Percentiles rank a stretch among this genome's conserved stretches.
Evolutionary conservation across 2,888 invertebrate species (phyloP).

Genomic region (Hoplodrina ambigua): DNA sequence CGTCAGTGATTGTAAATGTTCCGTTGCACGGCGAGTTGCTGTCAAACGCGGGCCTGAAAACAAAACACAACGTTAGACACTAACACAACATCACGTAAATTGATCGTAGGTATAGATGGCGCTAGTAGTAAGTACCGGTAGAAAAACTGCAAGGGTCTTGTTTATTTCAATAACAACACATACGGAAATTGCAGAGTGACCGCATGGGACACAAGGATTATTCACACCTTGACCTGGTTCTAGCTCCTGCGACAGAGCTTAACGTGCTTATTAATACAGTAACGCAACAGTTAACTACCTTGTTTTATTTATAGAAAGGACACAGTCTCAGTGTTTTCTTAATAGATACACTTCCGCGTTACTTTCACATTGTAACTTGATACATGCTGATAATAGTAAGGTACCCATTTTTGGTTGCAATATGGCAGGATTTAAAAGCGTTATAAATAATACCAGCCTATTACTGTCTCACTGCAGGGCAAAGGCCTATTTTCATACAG

Average conservation of each 20-base stretch:
- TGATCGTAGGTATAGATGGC: slow-evolving; percentile 66
- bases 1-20: slow-evolving; percentile 82
- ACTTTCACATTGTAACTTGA: slow-evolving; percentile 9
- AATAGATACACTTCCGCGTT: slow-evolving; percentile 17
- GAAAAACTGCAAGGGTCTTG: slow-evolving; percentile 23
- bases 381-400: no score
- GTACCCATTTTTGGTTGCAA: no score
- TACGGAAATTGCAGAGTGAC: slow-evolving; percentile 47
- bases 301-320: slow-evolving; percentile 47
- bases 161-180: slow-evolving; percentile 34
- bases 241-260: slow-evolving; percentile 32
- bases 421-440: no score
- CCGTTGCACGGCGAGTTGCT: slow-evolving; percentile 81
- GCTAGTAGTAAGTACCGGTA: slow-evolving; percentile 22
- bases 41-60: slow-evolving; percentile 77
- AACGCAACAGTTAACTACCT: slow-evolving; percentile 34
- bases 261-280: slow-evolving; percentile 23
- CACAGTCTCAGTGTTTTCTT: slow-evolving; percentile 22
- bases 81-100: slow-evolving; percentile 33
- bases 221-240: slow-evolving; percentile 55
- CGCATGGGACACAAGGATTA: slow-evolving; percentile 51
- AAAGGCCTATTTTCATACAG: no score
- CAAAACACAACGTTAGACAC: slow-evolving; percentile 45
- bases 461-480: no score
- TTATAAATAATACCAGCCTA: no score